phyloP scores from a whole-genome alignment of 2,113 vertebrate species.

The Gopherus evgoodei region DNA sequence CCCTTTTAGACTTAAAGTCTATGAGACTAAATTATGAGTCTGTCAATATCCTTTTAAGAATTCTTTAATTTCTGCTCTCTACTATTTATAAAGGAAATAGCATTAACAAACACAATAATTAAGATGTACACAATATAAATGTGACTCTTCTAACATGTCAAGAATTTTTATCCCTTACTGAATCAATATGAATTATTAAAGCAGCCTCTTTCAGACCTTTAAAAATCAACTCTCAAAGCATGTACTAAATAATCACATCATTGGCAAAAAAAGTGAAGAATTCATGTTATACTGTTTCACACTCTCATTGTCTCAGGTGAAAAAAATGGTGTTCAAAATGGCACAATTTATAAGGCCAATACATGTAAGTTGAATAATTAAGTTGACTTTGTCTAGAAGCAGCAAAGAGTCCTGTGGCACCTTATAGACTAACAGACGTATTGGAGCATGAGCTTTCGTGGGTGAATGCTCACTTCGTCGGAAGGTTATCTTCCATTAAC shows the following conservation, averaged over 20 bases:
- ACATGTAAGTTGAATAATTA: background rate
- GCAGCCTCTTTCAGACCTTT: slow-evolving; percentile 54
- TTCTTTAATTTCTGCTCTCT: background rate
- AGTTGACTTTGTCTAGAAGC: slow-evolving; percentile 23
- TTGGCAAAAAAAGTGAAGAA: slow-evolving; percentile 50
- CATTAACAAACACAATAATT: slow-evolving; percentile 66
- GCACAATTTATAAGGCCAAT: slow-evolving; percentile 42
- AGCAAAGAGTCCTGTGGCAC: too few species aligned
- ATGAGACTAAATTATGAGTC: background rate
- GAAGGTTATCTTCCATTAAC: slow-evolving; percentile 35
- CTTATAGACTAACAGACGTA: too few species aligned
- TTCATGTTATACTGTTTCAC: slow-evolving; percentile 66
- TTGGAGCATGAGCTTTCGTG: too few species aligned
- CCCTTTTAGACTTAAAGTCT: background rate
- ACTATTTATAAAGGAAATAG: slow-evolving; percentile 39
- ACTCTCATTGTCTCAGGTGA: slow-evolving; percentile 47
- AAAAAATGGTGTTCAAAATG: slow-evolving; percentile 51
- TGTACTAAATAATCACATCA: slow-evolving; percentile 27
- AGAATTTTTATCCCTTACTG: slow-evolving; percentile 54
- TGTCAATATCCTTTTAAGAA: slow-evolving; percentile 32
- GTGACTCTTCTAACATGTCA: slow-evolving; percentile 67
- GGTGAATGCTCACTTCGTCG: too few species aligned
- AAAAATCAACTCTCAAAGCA: slow-evolving; percentile 66
- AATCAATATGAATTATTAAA: slow-evolving; percentile 75
- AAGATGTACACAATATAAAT: slow-evolving; percentile 62